phyloP scores from a whole-genome alignment of 2,888 invertebrate genomes.

The Melanargia galathea region DNA sequence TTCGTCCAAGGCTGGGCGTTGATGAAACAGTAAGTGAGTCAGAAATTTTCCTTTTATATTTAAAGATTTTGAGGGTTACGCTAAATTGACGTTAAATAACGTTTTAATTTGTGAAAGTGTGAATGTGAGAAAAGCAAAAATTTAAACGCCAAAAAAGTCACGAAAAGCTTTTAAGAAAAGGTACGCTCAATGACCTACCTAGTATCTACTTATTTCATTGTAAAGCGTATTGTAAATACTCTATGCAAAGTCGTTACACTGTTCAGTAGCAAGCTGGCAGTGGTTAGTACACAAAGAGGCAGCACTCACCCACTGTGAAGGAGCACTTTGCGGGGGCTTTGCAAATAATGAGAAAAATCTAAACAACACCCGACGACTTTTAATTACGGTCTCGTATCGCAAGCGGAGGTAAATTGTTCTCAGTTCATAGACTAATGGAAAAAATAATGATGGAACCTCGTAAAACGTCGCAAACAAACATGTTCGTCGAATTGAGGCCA shows the following conservation, averaged over 20 bases:
- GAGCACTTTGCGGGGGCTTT: conserved; percentile 27
- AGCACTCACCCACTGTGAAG: conserved; percentile 26
- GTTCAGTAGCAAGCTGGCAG: not conserved
- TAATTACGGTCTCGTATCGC: conserved; percentile 27
- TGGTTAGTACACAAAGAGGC: conserved; percentile 23
- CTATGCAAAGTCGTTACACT: conserved; percentile 1
- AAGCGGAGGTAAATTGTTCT: conserved; percentile 16
- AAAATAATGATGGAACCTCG: not conserved
- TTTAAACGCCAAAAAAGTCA: not conserved
- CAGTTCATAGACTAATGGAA: not conserved
- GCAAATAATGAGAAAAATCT: conserved; percentile 35
- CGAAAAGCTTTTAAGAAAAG: conserved; percentile 8
- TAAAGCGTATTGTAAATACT: conserved; percentile 14
- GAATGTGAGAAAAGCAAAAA: no score
- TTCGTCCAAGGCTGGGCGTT: no score
- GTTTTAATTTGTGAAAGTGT: no score
- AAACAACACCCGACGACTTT: conserved; percentile 31
- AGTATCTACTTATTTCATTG: no score
- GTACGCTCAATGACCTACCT: not conserved
- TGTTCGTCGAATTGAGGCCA: not conserved
- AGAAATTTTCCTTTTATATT: no score
- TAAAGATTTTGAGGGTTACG: no score
- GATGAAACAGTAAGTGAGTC: no score
- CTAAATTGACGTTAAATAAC: no score
- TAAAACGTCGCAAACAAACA: not conserved